phyloP scores from a whole-genome alignment of 1,140 invertebrate species.

The Aphaenogaster floridana region DNA sequence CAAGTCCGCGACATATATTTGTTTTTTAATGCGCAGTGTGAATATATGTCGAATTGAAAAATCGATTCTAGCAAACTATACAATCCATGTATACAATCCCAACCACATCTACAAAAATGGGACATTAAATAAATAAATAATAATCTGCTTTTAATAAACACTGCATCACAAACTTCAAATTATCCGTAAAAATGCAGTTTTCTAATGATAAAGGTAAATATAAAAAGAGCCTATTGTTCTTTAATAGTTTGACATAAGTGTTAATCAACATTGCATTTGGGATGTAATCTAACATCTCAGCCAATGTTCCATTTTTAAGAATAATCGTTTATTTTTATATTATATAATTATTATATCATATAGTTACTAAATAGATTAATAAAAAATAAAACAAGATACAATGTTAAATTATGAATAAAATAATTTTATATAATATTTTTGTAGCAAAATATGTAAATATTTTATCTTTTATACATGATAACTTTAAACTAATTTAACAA shows the following conservation, averaged over 20 bases:
- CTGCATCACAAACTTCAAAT: neutral
- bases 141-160: neutral
- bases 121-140: neutral
- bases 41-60: constrained; percentile 10
- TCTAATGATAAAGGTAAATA: constrained; percentile 4
- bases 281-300: constrained; percentile 5
- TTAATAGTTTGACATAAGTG: neutral
- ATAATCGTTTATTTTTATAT: neutral
- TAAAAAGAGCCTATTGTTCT: neutral
- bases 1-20: constrained; percentile 3
- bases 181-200: constrained; percentile 24
- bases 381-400: neutral
- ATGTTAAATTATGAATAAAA: neutral
- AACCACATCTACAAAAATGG: constrained; percentile 45
- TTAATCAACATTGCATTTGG: neutral
- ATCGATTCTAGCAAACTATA: constrained; percentile 40
- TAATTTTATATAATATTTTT: neutral
- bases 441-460: neutral
- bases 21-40: neutral
- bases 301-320: neutral
- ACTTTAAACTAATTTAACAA: constrained; percentile 8
- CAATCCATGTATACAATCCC: neutral
- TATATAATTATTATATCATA: neutral
- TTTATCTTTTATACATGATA: neutral
- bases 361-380: neutral